Evolutionary conservation across 2,888 invertebrate species (phyloP).

Genomic region (Ophion slaviceki): DNA sequence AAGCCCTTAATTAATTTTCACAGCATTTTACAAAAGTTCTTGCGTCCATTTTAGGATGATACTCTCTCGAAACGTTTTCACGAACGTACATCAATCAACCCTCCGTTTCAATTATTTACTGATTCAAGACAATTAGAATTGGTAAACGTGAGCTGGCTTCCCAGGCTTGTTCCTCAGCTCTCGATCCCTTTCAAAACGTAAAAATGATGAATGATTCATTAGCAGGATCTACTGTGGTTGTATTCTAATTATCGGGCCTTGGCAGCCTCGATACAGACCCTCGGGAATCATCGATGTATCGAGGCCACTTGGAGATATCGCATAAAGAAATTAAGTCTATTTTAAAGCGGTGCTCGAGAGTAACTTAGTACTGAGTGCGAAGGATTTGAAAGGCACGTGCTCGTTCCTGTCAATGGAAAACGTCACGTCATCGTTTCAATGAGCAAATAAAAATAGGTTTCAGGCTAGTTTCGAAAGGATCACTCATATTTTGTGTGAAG

Average conservation of each 20-base stretch:
- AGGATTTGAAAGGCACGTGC: not conserved
- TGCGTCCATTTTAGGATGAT: too few relatives aligned
- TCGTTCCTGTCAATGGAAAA: constrained; percentile 1
- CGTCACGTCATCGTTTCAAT: constrained; percentile 1
- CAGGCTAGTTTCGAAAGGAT: constrained; percentile 34
- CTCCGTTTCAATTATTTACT: too few relatives aligned
- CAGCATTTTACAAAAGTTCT: too few relatives aligned
- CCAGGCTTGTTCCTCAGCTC: too few relatives aligned
- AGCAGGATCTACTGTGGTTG: not conserved
- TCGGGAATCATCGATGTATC: constrained; percentile 8
- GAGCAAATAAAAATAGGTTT: not conserved
- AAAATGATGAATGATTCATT: constrained; percentile 1
- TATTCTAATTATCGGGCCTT: not conserved
- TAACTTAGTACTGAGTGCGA: not conserved
- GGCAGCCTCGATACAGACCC: not conserved
- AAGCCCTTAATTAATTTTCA: too few relatives aligned
- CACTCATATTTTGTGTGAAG: not conserved
- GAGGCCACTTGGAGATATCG: constrained; percentile 2
- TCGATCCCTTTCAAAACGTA: not conserved
- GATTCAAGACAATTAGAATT: too few relatives aligned
- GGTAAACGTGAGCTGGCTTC: too few relatives aligned
- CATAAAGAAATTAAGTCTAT: not conserved
- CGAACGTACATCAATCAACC: too few relatives aligned
- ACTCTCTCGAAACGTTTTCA: too few relatives aligned
- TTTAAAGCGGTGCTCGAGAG: not conserved